Conservation (phyloP, 2,888 invertebrate species). For the Eurois occulta region DNA sequence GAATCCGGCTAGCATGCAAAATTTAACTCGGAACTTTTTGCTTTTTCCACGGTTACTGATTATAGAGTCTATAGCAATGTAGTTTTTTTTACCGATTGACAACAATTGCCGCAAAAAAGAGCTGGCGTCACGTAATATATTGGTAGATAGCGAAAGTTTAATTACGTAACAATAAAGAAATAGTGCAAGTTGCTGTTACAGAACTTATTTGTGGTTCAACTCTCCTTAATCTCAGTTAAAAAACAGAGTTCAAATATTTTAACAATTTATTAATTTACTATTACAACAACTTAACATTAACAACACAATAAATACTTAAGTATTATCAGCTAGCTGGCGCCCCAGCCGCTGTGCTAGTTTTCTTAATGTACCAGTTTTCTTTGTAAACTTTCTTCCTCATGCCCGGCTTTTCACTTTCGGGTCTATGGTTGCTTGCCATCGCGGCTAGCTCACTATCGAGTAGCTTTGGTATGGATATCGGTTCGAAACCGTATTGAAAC, state of each 20-base stretch:
- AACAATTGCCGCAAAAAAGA: slow-evolving; percentile 77
- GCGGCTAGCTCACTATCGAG: slow-evolving; percentile 86
- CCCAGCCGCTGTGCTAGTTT: slow-evolving; percentile 83
- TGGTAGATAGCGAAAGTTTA: slow-evolving; percentile 83
- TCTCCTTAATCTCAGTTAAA: slow-evolving; percentile 27
- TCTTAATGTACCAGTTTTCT: slow-evolving; percentile 88
- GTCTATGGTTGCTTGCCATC: slow-evolving; percentile 84
- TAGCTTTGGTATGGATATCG: slow-evolving; percentile 80
- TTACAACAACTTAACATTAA: slow-evolving; percentile 71
- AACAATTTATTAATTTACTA: slow-evolving; percentile 69
- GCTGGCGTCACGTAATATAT: slow-evolving; percentile 84
- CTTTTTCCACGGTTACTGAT: slow-evolving; percentile 78
- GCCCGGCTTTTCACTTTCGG: slow-evolving; percentile 84
- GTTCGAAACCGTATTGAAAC: slow-evolving; percentile 88
- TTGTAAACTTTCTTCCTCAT: slow-evolving; percentile 85
- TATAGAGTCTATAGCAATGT: slow-evolving; percentile 71
- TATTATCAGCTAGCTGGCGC: slow-evolving; percentile 84
- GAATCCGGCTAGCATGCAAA: slow-evolving; percentile 71
- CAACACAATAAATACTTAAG: slow-evolving; percentile 78
- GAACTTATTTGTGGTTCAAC: slow-evolving; percentile 36
- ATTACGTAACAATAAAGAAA: slow-evolving; percentile 75
- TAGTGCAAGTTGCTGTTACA: slow-evolving; percentile 48
- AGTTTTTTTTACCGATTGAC: slow-evolving; percentile 73
- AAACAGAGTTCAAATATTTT: slow-evolving; percentile 45
- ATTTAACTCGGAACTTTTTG: slow-evolving; percentile 78